These are phyloP conservation scores for Keiferia lycopersicella DNA, from an alignment of 2,888 invertebrate genomes.

Conservation along the genomic window DNA sequence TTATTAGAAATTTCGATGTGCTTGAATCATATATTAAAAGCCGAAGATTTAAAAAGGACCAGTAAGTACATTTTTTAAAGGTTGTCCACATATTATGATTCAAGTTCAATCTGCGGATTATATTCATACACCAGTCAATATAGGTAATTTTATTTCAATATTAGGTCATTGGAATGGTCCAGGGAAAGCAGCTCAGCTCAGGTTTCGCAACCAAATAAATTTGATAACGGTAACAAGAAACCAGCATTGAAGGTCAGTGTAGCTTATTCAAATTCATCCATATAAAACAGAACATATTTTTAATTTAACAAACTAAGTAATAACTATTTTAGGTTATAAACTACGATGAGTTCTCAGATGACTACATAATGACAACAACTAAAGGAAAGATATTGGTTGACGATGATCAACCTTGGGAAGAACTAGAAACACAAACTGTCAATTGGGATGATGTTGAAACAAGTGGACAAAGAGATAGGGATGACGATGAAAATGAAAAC, in stretches of 20 bases:
- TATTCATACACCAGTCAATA: too few relatives aligned
- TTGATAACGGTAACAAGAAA: too few relatives aligned
- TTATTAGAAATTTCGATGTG: constrained; percentile 1
- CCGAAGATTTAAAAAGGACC: not conserved
- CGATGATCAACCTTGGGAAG: not conserved
- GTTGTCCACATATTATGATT: too few relatives aligned
- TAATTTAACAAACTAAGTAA: not conserved
- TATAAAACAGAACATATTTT: not conserved
- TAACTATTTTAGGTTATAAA: not conserved
- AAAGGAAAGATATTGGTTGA: not conserved
- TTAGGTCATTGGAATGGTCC: too few relatives aligned
- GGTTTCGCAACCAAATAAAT: too few relatives aligned
- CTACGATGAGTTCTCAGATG: not conserved
- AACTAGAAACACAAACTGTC: not conserved
- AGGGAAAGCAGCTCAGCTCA: too few relatives aligned
- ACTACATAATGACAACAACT: not conserved
- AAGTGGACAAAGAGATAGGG: not conserved
- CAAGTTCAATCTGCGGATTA: too few relatives aligned
- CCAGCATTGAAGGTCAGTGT: not conserved
- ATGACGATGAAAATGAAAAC: not conserved
- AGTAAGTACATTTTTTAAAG: constrained; percentile 7
- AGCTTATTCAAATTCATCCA: not conserved
- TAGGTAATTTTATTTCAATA: too few relatives aligned
- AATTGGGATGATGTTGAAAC: not conserved
- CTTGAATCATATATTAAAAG: not conserved